Conservation (phyloP, 1,140 invertebrate genomes). For the Drosophila hydei region DNA sequence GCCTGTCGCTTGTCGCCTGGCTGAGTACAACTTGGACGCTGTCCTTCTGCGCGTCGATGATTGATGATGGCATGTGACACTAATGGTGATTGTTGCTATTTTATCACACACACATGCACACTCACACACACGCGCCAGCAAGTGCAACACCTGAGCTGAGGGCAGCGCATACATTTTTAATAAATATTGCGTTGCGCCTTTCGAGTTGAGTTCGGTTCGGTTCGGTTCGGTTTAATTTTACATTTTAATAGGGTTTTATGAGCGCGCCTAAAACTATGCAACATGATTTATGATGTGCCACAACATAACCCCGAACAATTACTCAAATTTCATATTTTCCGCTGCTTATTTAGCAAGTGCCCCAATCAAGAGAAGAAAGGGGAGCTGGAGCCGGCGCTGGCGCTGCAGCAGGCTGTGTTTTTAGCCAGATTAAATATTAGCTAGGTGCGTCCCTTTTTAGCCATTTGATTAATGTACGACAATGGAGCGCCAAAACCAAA, state of each 20-base stretch:
- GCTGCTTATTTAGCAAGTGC: slow-evolving; percentile 33
- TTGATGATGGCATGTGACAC: slow-evolving; percentile 79
- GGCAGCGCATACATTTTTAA: slow-evolving; percentile 62
- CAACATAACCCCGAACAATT: slow-evolving; percentile 72
- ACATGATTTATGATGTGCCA: slow-evolving; percentile 75
- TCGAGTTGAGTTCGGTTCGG: background rate
- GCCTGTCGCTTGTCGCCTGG: slow-evolving; percentile 39
- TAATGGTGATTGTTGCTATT: slow-evolving; percentile 82
- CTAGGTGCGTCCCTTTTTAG: slow-evolving; percentile 51
- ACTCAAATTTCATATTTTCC: slow-evolving; percentile 78
- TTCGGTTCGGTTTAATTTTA: slow-evolving; percentile 63
- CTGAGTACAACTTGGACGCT: slow-evolving; percentile 49
- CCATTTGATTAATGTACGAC: slow-evolving; percentile 69
- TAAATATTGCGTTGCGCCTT: slow-evolving; percentile 33
- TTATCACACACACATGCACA: slow-evolving; percentile 60
- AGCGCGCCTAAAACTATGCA: slow-evolving; percentile 75
- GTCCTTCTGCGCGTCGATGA: slow-evolving; percentile 59
- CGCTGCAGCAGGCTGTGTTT: slow-evolving; percentile 45
- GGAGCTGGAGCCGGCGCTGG: slow-evolving; percentile 13
- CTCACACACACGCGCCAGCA: slow-evolving; percentile 16
- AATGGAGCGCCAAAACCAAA: slow-evolving; percentile 13
- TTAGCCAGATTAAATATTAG: slow-evolving; percentile 74
- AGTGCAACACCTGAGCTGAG: slow-evolving; percentile 37
- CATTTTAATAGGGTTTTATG: slow-evolving; percentile 75
- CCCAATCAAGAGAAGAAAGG: slow-evolving; percentile 15